phyloP scores from a whole-genome alignment of 2,113 vertebrate genomes.

The Otocyon megalotis region DNA sequence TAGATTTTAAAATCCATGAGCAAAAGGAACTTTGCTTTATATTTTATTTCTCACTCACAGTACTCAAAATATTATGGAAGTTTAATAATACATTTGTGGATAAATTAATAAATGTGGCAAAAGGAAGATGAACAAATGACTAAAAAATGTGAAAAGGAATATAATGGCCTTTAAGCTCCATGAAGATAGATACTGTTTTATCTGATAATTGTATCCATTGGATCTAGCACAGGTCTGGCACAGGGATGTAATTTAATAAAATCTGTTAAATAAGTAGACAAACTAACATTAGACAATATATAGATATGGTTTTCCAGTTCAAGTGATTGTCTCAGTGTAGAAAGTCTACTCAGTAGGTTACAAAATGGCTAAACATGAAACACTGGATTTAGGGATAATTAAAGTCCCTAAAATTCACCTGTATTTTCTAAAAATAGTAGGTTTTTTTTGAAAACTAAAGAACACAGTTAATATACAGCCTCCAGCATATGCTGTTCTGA shows the following conservation, averaged over 20 bases:
- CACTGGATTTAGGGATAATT: background rate
- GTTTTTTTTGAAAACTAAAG: conserved; percentile 32
- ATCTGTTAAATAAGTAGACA: background rate
- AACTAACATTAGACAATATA: background rate
- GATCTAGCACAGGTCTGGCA: background rate
- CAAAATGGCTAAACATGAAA: background rate
- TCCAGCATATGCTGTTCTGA: background rate
- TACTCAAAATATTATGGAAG: background rate
- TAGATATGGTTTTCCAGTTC: background rate
- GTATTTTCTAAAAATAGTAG: background rate
- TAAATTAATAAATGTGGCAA: conserved; percentile 4
- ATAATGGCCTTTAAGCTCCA: background rate
- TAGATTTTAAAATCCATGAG: background rate
- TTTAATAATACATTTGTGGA: background rate
- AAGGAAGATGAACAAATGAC: background rate
- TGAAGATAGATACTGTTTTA: background rate
- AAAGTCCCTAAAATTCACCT: conserved; percentile 1
- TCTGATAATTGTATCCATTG: background rate
- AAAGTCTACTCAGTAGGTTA: background rate
- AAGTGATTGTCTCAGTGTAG: background rate
- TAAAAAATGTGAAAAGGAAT: background rate
- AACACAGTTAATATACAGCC: background rate
- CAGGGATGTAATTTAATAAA: background rate
- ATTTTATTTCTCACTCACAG: background rate
- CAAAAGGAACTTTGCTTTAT: background rate